Conservation (phyloP, 1,140 invertebrate species). For the Philotrypesis tridentata region DNA sequence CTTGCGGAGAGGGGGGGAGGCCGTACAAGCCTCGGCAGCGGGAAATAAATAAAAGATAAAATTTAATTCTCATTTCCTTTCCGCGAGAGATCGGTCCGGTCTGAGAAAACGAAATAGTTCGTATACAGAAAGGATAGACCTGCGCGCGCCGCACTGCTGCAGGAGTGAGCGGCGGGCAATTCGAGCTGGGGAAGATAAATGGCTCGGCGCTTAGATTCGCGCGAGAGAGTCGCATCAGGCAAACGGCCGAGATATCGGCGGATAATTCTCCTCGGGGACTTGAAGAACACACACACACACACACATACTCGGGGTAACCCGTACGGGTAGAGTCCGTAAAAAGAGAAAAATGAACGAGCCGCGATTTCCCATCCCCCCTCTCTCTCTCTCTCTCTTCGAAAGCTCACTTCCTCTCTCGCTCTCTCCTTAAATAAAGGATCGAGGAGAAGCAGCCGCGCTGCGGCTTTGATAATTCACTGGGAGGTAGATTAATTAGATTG, state of each 20-base stretch:
- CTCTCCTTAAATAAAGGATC: not conserved
- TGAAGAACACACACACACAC: not conserved
- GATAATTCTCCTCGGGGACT: slow-evolving; percentile 38
- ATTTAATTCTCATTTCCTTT: not conserved
- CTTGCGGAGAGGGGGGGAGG: too few relatives aligned
- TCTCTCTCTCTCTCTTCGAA: not conserved
- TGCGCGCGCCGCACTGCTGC: too few relatives aligned
- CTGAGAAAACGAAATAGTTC: not conserved
- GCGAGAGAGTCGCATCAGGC: slow-evolving; percentile 50
- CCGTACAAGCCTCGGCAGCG: too few relatives aligned
- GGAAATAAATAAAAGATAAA: not conserved
- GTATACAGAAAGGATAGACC: not conserved
- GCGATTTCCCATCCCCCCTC: not conserved
- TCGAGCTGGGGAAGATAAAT: slow-evolving; percentile 56
- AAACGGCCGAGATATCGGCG: slow-evolving; percentile 47
- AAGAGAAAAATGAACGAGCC: slow-evolving; percentile 34
- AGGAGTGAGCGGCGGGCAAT: too few relatives aligned
- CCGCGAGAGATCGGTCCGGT: not conserved
- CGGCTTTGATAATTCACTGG: slow-evolving; percentile 15
- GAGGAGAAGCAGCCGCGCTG: not conserved
- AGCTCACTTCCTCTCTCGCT: not conserved
- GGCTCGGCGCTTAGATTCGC: slow-evolving; percentile 56
- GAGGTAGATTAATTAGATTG: slow-evolving; percentile 26
- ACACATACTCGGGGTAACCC: too few relatives aligned
- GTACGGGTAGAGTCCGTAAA: not conserved